These are phyloP conservation scores for Ginglymostoma cirratum DNA, from an alignment of 2,113 vertebrate species.

Conservation along the genomic window DNA sequence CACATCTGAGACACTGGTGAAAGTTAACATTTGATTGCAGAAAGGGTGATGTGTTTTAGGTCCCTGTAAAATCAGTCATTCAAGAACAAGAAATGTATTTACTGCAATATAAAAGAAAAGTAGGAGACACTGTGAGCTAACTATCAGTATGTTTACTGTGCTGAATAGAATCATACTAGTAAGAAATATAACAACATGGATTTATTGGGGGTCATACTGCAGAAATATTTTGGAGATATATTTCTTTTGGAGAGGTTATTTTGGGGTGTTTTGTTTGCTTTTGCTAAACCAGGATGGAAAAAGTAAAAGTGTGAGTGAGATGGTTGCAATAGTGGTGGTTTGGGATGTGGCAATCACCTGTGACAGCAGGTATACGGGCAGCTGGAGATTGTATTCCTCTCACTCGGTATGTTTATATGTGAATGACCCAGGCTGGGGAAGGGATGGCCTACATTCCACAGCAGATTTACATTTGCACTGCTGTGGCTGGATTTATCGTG, in stretches of 20 bases:
- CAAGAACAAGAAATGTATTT: not conserved
- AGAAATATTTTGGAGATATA: not conserved
- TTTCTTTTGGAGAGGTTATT: not conserved
- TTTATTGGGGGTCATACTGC: not conserved
- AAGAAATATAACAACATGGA: not conserved
- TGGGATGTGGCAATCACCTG: not conserved
- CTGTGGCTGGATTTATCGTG: slow-evolving; percentile 14
- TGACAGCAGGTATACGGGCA: slow-evolving; percentile 3
- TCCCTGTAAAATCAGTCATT: not conserved
- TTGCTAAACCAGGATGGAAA: not conserved
- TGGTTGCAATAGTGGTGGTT: not conserved
- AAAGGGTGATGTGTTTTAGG: not conserved
- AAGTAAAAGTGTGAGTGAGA: not conserved
- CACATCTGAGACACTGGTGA: not conserved
- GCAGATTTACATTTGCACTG: slow-evolving; percentile 21
- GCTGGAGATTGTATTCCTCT: not conserved
- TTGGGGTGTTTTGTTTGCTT: not conserved
- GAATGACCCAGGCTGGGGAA: not conserved
- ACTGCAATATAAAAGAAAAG: not conserved
- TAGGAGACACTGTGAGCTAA: not conserved
- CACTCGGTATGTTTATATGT: not conserved
- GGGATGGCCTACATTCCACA: not conserved
- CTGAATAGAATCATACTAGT: not conserved
- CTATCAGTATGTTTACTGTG: not conserved
- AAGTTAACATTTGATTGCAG: not conserved